These are phyloP conservation scores for Panthera tigris DNA, from an alignment of 2,113 vertebrate genomes.

Conservation along the genomic window DNA sequence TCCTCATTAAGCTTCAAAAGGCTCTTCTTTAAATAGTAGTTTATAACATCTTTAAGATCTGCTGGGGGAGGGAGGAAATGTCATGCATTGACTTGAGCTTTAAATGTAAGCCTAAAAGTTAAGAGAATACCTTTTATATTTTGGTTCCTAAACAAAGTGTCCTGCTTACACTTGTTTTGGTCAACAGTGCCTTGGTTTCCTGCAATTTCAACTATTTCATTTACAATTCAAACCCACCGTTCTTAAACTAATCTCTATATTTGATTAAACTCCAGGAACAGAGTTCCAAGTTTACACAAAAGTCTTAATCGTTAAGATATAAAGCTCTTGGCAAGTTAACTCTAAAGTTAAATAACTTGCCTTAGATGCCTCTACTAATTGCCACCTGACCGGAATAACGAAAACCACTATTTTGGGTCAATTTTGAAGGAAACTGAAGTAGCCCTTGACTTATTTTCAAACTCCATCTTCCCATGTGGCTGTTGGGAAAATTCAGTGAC, in stretches of 20 bases:
- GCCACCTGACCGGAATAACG: neutral
- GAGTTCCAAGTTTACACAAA: neutral
- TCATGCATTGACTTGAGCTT: slow-evolving; percentile 53
- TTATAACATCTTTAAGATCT: slow-evolving; percentile 58
- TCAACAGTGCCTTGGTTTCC: slow-evolving; percentile 34
- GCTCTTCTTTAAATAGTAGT: slow-evolving; percentile 49
- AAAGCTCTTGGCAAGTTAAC: neutral
- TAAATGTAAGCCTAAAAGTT: slow-evolving; percentile 40
- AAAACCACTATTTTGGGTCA: neutral
- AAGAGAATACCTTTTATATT: slow-evolving; percentile 44
- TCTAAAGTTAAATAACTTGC: slow-evolving; percentile 3
- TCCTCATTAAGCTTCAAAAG: slow-evolving; percentile 63
- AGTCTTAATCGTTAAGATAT: neutral
- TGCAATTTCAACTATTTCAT: slow-evolving; percentile 56
- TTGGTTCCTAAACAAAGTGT: slow-evolving; percentile 55
- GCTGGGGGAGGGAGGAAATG: neutral
- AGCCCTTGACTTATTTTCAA: slow-evolving; percentile 7
- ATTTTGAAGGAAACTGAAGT: slow-evolving; percentile 1
- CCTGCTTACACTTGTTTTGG: slow-evolving; percentile 38
- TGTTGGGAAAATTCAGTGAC: neutral
- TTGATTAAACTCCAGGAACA: neutral
- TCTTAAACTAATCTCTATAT: slow-evolving; percentile 22
- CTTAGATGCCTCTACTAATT: neutral
- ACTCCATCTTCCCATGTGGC: neutral
- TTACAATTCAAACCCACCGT: slow-evolving; percentile 59